Evolutionary conservation across 2,888 invertebrate genomes (phyloP).

Genomic region (Drosophila mulleri): DNA sequence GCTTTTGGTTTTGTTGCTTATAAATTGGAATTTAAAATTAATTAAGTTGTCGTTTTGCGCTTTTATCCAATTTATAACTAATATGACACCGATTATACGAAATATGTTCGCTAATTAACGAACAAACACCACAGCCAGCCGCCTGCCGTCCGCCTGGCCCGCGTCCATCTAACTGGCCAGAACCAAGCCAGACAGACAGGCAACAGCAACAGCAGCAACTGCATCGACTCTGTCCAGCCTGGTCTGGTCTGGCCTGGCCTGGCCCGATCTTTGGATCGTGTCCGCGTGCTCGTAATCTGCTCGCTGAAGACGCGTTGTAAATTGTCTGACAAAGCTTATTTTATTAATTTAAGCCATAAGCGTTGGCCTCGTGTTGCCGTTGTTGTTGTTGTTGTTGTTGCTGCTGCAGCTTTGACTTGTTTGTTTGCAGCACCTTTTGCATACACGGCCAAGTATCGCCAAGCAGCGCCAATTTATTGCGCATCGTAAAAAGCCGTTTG

Average conservation of each 20-base stretch:
- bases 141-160: slow-evolving; percentile 7
- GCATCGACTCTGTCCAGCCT: slow-evolving; percentile 10
- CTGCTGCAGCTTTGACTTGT: slow-evolving; percentile 46
- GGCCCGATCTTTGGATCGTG: slow-evolving; percentile 46
- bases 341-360: slow-evolving; percentile 83
- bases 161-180: slow-evolving; percentile 47
- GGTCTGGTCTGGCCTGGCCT: background rate
- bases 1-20: slow-evolving; percentile 58
- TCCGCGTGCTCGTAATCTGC: slow-evolving; percentile 81
- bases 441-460: slow-evolving; percentile 42
- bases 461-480: slow-evolving; percentile 73
- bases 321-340: slow-evolving; percentile 83
- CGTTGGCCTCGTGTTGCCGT: slow-evolving; percentile 60
- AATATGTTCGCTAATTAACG: slow-evolving; percentile 85
- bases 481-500: slow-evolving; percentile 79
- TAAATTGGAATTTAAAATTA: slow-evolving; percentile 84
- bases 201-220: slow-evolving; percentile 34
- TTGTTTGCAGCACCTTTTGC: slow-evolving; percentile 61
- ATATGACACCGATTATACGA: slow-evolving; percentile 85
- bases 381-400: slow-evolving; percentile 25
- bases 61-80: slow-evolving; percentile 85
- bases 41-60: slow-evolving; percentile 85
- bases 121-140: slow-evolving; percentile 79
- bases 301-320: slow-evolving; percentile 83
- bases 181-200: slow-evolving; percentile 66